These are phyloP conservation scores for Neotoxoptera formosana DNA, from an alignment of 1,140 invertebrate genomes.

Conservation along the genomic window DNA sequence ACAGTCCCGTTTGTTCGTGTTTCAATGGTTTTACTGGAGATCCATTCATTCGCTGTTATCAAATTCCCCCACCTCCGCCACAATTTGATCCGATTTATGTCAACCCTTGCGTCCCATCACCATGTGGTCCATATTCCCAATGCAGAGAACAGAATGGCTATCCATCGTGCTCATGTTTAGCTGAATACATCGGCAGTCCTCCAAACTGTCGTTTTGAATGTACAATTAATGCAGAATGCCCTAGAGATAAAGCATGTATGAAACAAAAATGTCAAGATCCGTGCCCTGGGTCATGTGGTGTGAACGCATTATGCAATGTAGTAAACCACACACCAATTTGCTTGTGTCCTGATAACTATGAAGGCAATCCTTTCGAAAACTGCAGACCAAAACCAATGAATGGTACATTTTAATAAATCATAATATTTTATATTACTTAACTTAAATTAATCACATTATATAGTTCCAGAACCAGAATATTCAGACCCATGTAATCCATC, in stretches of 20 bases:
- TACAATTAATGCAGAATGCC: conserved; percentile 71
- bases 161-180: conserved; percentile 72
- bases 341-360: conserved; percentile 69
- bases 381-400: conserved; percentile 67
- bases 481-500: conserved; percentile 69
- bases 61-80: conserved; percentile 61
- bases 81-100: conserved; percentile 66
- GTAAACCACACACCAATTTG: conserved; percentile 73
- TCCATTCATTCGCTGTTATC: conserved; percentile 67
- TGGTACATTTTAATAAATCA: conserved; percentile 61
- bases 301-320: conserved; percentile 72
- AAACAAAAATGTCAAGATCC: conserved; percentile 75
- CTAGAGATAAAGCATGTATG: conserved; percentile 70
- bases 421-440: neutral
- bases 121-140: conserved; percentile 75
- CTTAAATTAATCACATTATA: neutral
- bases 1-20: conserved; percentile 68
- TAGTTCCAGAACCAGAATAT: conserved; percentile 60
- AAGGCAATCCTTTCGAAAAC: conserved; percentile 69
- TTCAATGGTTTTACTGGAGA: conserved; percentile 66
- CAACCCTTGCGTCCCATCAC: conserved; percentile 72
- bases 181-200: conserved; percentile 69
- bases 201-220: conserved; percentile 75
- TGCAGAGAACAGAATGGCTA: conserved; percentile 70
- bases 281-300: conserved; percentile 71